Evolutionary conservation across 2,888 invertebrate genomes (phyloP).

Genomic region (Synergus gifuensis): DNA sequence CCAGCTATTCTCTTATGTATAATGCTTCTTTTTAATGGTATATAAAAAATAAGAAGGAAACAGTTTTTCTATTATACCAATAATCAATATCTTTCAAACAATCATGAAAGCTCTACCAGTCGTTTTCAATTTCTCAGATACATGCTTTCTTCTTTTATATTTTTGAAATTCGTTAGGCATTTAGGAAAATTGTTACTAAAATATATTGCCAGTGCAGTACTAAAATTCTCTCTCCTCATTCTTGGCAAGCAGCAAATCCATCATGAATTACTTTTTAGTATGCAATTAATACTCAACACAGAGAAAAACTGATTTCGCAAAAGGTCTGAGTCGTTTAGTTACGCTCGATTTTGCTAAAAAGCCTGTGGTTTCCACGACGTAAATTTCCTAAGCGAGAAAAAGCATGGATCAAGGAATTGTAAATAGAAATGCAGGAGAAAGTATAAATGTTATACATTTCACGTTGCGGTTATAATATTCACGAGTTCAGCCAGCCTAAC

Average conservation of each 20-base stretch:
- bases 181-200: too few relatives aligned
- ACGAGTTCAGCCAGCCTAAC: conserved; percentile 10
- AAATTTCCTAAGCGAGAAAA: conserved; percentile 13
- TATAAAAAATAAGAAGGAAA: too few relatives aligned
- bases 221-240: background rate
- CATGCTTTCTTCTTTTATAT: background rate
- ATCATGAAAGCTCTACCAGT: too few relatives aligned
- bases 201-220: too few relatives aligned
- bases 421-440: conserved; percentile 29
- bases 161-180: background rate
- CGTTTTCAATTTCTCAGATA: too few relatives aligned
- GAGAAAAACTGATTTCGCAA: background rate
- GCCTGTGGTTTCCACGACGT: background rate
- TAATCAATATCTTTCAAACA: too few relatives aligned
- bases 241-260: background rate
- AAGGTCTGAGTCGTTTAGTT: conserved; percentile 6
- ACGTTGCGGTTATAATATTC: conserved; percentile 15
- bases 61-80: too few relatives aligned
- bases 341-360: conserved; percentile 4
- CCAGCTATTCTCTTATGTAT: too few relatives aligned
- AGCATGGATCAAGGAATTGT: background rate
- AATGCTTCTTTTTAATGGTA: too few relatives aligned
- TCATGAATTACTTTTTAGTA: conserved; percentile 25
- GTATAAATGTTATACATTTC: conserved; percentile 21
- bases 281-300: conserved; percentile 1